Conservation (phyloP, 2,113 vertebrate species). For the Synchiropus splendidus region DNA sequence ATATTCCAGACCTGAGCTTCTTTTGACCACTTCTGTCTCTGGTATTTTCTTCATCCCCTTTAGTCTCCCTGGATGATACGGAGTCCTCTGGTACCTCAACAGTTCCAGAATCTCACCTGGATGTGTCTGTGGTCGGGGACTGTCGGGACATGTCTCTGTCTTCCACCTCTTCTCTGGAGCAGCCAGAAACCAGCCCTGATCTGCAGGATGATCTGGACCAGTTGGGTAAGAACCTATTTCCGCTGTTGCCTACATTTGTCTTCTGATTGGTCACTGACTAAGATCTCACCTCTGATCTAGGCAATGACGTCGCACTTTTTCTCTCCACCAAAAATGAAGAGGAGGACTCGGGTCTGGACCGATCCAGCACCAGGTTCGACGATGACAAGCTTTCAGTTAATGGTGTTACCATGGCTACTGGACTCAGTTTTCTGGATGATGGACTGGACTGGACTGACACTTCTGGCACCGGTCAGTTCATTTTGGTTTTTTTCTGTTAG, state of each 20-base stretch:
- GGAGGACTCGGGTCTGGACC: slow-evolving; percentile 45
- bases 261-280: neutral
- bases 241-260: neutral
- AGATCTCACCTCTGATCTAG: slow-evolving; percentile 7
- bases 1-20: too few relatives aligned
- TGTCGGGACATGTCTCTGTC: slow-evolving; percentile 91
- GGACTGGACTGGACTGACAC: slow-evolving; percentile 51
- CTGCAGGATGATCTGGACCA: slow-evolving; percentile 90
- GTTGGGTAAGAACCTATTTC: slow-evolving; percentile 27
- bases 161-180: slow-evolving; percentile 85
- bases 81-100: slow-evolving; percentile 15
- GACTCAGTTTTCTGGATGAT: slow-evolving; percentile 57
- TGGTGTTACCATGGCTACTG: slow-evolving; percentile 7
- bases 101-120: slow-evolving; percentile 31
- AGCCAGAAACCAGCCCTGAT: slow-evolving; percentile 87
- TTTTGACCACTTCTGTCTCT: too few relatives aligned
- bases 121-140: slow-evolving; percentile 66
- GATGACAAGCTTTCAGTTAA: slow-evolving; percentile 15
- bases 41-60: too few relatives aligned
- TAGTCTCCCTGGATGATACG: slow-evolving; percentile 12
- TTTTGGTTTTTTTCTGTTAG: accelerated
- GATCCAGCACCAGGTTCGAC: slow-evolving; percentile 31
- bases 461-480: slow-evolving; percentile 42
- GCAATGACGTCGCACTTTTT: slow-evolving; percentile 47
- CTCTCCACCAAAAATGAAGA: slow-evolving; percentile 41